Percentiles rank a stretch among this genome's conserved stretches.
phyloP scores from a whole-genome alignment of 2,888 invertebrate genomes.

The Cephus pygmeus region DNA sequence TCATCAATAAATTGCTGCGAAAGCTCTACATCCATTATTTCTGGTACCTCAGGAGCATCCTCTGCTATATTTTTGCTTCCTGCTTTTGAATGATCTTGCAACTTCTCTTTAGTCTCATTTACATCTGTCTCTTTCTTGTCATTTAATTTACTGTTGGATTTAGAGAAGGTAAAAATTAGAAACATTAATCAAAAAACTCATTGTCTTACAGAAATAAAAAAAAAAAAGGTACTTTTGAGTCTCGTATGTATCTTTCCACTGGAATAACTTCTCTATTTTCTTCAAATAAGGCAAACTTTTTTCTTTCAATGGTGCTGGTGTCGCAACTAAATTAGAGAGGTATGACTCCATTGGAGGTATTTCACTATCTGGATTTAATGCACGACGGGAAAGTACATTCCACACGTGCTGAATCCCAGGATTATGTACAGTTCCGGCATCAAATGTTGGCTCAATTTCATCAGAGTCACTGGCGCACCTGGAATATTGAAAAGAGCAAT shows the following conservation, averaged over 20 bases:
- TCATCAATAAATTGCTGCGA: too few species aligned
- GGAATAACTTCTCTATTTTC: conserved; percentile 35
- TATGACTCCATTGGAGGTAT: conserved; percentile 39
- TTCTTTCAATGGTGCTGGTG: conserved; percentile 29
- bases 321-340: conserved; percentile 34
- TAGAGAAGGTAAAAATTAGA: background rate
- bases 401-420: conserved; percentile 44
- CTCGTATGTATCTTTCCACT: conserved; percentile 16
- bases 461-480: conserved; percentile 17
- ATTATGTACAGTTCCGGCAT: conserved; percentile 40
- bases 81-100: background rate
- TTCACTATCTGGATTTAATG: conserved; percentile 43
- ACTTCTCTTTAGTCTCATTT: background rate
- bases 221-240: background rate
- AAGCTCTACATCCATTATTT: background rate
- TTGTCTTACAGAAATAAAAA: background rate
- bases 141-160: background rate
- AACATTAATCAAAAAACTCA: background rate
- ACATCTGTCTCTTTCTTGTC: too few species aligned
- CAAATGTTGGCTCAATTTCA: conserved; percentile 22
- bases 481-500: background rate
- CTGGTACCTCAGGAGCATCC: background rate
- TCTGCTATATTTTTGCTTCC: background rate
- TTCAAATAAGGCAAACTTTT: conserved; percentile 25
- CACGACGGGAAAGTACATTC: conserved; percentile 46